These are phyloP conservation scores for Choloepus hoffmanni DNA, from an alignment of 2,113 vertebrate genomes.

Conservation along the genomic window DNA sequence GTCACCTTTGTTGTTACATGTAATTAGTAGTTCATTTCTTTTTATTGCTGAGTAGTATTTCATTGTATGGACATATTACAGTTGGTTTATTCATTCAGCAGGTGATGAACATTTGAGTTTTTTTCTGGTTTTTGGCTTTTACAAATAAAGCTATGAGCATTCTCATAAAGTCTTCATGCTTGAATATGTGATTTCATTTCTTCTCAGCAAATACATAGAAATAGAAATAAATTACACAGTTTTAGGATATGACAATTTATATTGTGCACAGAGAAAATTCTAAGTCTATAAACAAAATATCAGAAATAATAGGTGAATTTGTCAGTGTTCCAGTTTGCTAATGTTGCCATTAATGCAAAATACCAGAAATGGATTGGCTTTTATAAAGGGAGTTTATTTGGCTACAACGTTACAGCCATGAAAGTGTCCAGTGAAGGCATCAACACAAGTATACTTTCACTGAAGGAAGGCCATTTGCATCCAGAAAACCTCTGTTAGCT, in stretches of 20 bases:
- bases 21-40: constrained; percentile 27
- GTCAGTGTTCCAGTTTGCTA: too few relatives aligned
- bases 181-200: not conserved
- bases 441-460: too few relatives aligned
- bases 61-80: not conserved
- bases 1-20: not conserved
- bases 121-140: not conserved
- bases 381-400: too few relatives aligned
- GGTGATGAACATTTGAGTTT: not conserved
- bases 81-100: not conserved
- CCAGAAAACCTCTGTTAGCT: too few relatives aligned
- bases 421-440: too few relatives aligned
- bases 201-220: not conserved
- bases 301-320: not conserved
- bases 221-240: not conserved
- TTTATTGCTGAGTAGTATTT: constrained; percentile 8
- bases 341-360: too few relatives aligned
- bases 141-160: not conserved
- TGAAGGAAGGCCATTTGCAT: too few relatives aligned
- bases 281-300: not conserved
- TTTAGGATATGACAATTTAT: constrained; percentile 8
- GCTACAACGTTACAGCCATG: too few relatives aligned
- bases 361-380: too few relatives aligned
- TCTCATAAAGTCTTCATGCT: not conserved
- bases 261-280: not conserved